Conservation (phyloP, 64 coral and sea anemone species). For the Montipora sp. region DNA sequence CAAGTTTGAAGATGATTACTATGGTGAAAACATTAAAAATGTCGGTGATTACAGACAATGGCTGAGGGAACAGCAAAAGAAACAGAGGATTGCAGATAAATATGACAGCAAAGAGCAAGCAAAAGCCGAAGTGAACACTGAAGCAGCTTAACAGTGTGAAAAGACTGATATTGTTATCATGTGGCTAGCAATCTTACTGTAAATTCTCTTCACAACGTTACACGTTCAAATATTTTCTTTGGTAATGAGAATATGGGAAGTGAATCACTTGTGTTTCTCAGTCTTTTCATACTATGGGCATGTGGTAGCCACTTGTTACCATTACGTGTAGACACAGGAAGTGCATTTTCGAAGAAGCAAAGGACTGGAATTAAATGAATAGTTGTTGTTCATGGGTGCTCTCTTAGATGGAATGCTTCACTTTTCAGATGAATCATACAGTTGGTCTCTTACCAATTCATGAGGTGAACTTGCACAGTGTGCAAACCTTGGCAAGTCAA, state of each 20-base stretch:
- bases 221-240: not conserved
- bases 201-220: not conserved
- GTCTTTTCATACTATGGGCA: too few relatives aligned
- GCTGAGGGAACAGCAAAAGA: constrained; percentile 92
- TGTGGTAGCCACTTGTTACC: too few relatives aligned
- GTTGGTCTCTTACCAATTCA: too few relatives aligned
- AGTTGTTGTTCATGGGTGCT: too few relatives aligned
- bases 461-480: too few relatives aligned
- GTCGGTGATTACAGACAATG: constrained; percentile 99
- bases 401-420: too few relatives aligned
- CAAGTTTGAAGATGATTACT: constrained; percentile 99
- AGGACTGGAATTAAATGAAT: too few relatives aligned
- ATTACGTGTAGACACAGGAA: too few relatives aligned
- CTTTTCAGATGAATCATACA: too few relatives aligned
- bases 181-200: not conserved
- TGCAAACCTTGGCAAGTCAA: too few relatives aligned
- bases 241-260: not conserved
- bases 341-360: too few relatives aligned
- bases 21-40: constrained; percentile 98
- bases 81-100: constrained; percentile 81
- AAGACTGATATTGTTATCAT: not conserved
- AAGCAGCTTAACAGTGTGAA: not conserved
- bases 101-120: constrained; percentile 83
- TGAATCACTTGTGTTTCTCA: not conserved
- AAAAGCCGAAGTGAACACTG: constrained; percentile 21